Base-by-base conservation (phyloP, 2,797 vertebrate species). In the Rallus crepitans region DNA sequence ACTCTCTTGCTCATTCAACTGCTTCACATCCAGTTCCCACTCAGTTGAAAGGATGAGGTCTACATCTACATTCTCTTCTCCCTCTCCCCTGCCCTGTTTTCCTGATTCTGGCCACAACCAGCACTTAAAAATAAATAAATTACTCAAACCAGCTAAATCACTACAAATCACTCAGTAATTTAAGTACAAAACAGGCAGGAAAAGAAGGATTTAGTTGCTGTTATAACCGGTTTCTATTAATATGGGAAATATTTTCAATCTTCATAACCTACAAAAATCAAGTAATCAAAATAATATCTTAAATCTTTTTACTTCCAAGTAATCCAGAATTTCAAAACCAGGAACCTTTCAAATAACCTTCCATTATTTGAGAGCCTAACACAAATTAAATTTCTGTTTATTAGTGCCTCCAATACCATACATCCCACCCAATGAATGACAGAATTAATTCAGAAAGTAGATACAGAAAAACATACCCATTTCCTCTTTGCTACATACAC, bases 161-260 rank as follows among this genome's bases (percentile, higher is more conserved):
- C 23, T 42, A 52, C 4, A 82, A 72, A 50, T 31, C 12, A 56
- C 25, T 40, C 28, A 4, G 9, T 40, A 56, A 68, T 64, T 85
- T 25, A 72, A 40, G 12, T 76, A 72, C 27, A 78, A 89, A 84
- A 65, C 21, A 63, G 0, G 0, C 12, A 84, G 15, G 35, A 52
- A 64, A 90, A 70, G 9, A 61, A 73, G 8, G 5, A 83, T 56
- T 78, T 59, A 47, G 19, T 25, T 88, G 31, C 37, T 68, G 33
- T 57, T 80, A 9, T n/a, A 80, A 73, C 18, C 73, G 19, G 3
- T 45, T 93, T 82, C 53, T 42, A 64, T 11, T 68, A 72, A 61
- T 2, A 45, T 3, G 4, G 16, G 27, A 81, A 82, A 37, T 37
- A 73, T 6, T 68, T 2, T 1, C 1, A 0, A 30, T 16, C 33